Evolutionary conservation across 2,888 invertebrate genomes (phyloP).

Genomic region (Linnaemya tessellans): DNA sequence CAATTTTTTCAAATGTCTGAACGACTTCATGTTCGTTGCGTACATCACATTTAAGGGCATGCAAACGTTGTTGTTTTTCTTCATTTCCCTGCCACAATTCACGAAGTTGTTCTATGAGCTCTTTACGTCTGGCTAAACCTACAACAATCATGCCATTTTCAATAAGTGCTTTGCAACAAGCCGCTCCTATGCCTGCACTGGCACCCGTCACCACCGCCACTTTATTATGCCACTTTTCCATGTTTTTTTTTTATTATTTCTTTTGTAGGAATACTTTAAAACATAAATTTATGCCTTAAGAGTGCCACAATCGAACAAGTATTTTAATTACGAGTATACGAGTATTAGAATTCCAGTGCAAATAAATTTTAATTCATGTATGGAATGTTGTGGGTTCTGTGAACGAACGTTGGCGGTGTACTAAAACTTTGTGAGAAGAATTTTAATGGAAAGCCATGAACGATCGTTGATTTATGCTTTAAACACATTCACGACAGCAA

Average conservation of each 20-base stretch:
- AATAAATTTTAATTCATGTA: neutral
- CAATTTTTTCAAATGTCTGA: slow-evolving; percentile 83
- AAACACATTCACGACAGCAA: no score
- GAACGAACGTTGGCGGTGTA: neutral
- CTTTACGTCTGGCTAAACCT: slow-evolving; percentile 83
- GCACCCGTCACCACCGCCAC: slow-evolving; percentile 87
- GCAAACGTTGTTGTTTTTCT: slow-evolving; percentile 74
- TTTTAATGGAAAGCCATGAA: neutral
- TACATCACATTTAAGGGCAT: slow-evolving; percentile 84
- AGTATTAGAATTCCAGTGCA: neutral
- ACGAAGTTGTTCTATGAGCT: slow-evolving; percentile 75
- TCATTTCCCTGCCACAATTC: slow-evolving; percentile 72
- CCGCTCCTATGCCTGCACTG: slow-evolving; percentile 86
- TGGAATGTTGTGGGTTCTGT: neutral
- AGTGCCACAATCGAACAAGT: neutral
- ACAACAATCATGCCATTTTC: slow-evolving; percentile 85
- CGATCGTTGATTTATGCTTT: no score
- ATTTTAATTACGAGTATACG: slow-evolving; percentile 24
- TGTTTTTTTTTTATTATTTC: slow-evolving; percentile 42
- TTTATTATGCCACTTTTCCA: slow-evolving; percentile 85
- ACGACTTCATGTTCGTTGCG: slow-evolving; percentile 84
- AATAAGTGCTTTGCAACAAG: slow-evolving; percentile 83
- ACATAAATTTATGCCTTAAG: slow-evolving; percentile 63
- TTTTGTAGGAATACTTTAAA: neutral
- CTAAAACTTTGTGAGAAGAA: neutral